These are phyloP conservation scores for Toxotes lorentzi DNA, from an alignment of 2,797 vertebrate species.

Conservation along the genomic window DNA sequence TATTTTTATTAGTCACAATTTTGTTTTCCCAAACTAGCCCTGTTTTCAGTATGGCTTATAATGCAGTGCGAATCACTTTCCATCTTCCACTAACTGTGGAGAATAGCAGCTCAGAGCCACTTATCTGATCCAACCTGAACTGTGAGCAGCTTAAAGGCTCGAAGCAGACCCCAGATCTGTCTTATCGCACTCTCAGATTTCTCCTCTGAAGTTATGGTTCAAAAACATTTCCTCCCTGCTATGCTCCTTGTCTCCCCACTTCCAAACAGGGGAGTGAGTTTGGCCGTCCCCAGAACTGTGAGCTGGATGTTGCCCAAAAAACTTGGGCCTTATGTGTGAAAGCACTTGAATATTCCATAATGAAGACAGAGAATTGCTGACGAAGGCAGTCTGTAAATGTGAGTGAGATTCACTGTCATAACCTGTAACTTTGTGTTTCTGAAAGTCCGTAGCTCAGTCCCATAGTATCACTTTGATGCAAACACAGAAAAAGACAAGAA, in stretches of 20 bases:
- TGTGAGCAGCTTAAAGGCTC: constrained; percentile 38
- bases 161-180: constrained; percentile 23
- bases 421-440: not conserved
- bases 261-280: constrained; percentile 39
- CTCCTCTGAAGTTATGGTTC: constrained; percentile 31
- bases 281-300: constrained; percentile 17
- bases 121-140: constrained; percentile 24
- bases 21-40: not conserved
- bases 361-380: constrained; percentile 36
- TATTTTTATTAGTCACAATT: not conserved
- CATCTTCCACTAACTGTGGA: constrained; percentile 30
- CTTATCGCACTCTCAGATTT: constrained; percentile 55
- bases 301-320: constrained; percentile 49
- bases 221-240: constrained; percentile 12
- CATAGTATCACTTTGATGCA: not conserved
- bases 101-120: constrained; percentile 21
- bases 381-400: not conserved
- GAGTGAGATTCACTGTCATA: not conserved
- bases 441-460: not conserved
- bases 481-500: not conserved
- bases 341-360: constrained; percentile 56
- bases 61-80: not conserved
- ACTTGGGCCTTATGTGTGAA: constrained; percentile 36
- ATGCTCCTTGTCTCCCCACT: constrained; percentile 22
- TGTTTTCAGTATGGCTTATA: not conserved